Percentiles rank a stretch among this genome's conserved stretches.
These are phyloP conservation scores for Chondrilla cf. caribensis DNA, from an alignment of 37 sponge, comb jelly and placozoan genomes.

Conservation along the genomic window DNA sequence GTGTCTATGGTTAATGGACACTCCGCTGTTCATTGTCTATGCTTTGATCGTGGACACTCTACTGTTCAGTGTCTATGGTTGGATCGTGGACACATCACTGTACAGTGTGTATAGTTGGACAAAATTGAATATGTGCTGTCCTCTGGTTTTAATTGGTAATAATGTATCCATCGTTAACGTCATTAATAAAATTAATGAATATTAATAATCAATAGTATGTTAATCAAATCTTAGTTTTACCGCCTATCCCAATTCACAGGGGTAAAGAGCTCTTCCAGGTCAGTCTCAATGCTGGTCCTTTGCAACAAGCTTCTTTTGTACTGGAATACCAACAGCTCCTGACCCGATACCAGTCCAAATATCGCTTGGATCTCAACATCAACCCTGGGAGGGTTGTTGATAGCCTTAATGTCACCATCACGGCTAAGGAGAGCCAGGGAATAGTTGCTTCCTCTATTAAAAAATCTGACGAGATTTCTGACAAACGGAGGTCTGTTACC, in stretches of 20 bases:
- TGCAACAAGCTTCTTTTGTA: slow-evolving; percentile 26
- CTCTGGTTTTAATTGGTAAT: too few relatives aligned
- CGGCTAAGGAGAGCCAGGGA: slow-evolving; percentile 38
- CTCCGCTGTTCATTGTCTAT: too few relatives aligned
- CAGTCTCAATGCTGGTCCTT: slow-evolving; percentile 47
- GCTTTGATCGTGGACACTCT: too few relatives aligned
- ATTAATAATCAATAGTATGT: too few relatives aligned
- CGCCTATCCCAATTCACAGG: neutral
- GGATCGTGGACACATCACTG: too few relatives aligned
- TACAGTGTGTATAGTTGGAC: too few relatives aligned
- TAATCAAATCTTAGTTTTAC: neutral
- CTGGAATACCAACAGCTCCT: slow-evolving; percentile 50
- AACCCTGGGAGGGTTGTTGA: slow-evolving; percentile 48
- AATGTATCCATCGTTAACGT: too few relatives aligned
- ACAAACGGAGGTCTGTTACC: neutral
- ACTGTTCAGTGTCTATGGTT: too few relatives aligned
- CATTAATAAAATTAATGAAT: too few relatives aligned
- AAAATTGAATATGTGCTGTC: too few relatives aligned
- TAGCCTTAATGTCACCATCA: slow-evolving; percentile 25
- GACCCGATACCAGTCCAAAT: slow-evolving; percentile 26
- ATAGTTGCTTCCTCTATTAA: neutral
- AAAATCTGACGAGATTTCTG: slow-evolving; percentile 21
- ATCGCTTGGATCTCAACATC: slow-evolving; percentile 35
- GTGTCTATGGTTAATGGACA: too few relatives aligned
- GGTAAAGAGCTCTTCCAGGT: slow-evolving; percentile 36